Evolutionary conservation across 2,888 invertebrate genomes (phyloP).

Genomic region (Pyrrhia umbra): DNA sequence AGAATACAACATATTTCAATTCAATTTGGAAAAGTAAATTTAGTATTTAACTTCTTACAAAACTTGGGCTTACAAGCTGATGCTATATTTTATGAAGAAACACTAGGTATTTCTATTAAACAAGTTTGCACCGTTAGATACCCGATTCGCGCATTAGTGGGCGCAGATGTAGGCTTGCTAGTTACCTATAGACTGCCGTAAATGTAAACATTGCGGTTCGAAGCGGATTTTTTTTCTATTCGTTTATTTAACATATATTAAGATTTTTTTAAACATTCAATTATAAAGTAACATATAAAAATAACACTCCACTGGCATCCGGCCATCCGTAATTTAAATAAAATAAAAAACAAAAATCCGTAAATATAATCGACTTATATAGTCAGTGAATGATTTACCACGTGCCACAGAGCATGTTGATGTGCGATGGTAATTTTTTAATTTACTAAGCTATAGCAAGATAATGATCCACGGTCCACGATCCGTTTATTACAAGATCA

Average conservation of each 20-base stretch:
- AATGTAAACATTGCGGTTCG: constrained; percentile 1
- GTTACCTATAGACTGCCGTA: constrained; percentile 15
- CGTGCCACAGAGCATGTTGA: constrained; percentile 7
- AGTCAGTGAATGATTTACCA: constrained; percentile 5
- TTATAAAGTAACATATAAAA: too few species aligned
- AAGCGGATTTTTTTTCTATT: too few species aligned
- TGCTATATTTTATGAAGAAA: not conserved
- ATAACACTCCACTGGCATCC: too few species aligned
- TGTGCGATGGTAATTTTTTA: constrained; percentile 31
- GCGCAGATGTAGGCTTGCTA: constrained; percentile 14
- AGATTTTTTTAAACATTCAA: too few species aligned
- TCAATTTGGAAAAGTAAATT: not conserved
- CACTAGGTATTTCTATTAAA: constrained; percentile 17
- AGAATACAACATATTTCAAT: too few species aligned
- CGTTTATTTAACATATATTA: too few species aligned
- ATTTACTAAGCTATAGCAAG: constrained; percentile 39
- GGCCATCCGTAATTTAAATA: too few species aligned
- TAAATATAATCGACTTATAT: constrained; percentile 13
- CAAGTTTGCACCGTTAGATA: constrained; percentile 54
- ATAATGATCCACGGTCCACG: constrained; percentile 6
- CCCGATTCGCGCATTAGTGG: constrained; percentile 35
- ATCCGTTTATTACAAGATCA: constrained; percentile 1
- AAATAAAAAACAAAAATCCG: not conserved
- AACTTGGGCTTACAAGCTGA: not conserved
- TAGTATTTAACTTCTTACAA: not conserved